Conservation (phyloP, 2,797 vertebrate genomes). For the Sebastes minor region DNA sequence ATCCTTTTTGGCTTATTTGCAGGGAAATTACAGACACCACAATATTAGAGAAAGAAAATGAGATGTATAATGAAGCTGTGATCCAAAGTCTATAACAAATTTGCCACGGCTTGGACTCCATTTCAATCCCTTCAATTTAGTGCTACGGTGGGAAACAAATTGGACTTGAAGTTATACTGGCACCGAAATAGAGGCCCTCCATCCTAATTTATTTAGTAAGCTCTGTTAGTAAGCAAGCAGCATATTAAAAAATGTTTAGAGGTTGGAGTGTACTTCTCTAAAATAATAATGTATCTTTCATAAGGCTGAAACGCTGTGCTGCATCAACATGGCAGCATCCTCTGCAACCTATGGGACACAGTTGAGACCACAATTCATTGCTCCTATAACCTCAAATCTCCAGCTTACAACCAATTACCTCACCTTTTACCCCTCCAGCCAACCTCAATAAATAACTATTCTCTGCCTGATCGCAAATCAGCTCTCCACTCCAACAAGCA, state of each 20-base stretch:
- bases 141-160: constrained; percentile 51
- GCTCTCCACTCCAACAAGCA: constrained; percentile 6
- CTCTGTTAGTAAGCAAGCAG: constrained; percentile 37
- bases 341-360: constrained; percentile 1
- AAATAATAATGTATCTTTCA: constrained; percentile 10
- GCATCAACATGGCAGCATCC: neutral
- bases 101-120: constrained; percentile 36
- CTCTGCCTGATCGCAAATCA: constrained; percentile 59
- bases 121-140: constrained; percentile 61
- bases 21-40: constrained; percentile 59
- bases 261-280: constrained; percentile 45
- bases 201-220: constrained; percentile 53
- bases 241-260: constrained; percentile 36
- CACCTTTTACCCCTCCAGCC: constrained; percentile 46
- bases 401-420: constrained; percentile 55
- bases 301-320: neutral
- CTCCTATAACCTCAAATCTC: constrained; percentile 39
- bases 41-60: constrained; percentile 65
- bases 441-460: constrained; percentile 46
- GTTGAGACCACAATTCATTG: constrained; percentile 27
- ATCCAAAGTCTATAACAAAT: constrained; percentile 57
- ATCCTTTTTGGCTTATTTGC: constrained; percentile 63
- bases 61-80: constrained; percentile 67
- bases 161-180: constrained; percentile 52
- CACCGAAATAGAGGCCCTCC: constrained; percentile 44